These are phyloP conservation scores for Siniperca obscura DNA, from an alignment of 2,797 vertebrate genomes.

Conservation along the genomic window DNA sequence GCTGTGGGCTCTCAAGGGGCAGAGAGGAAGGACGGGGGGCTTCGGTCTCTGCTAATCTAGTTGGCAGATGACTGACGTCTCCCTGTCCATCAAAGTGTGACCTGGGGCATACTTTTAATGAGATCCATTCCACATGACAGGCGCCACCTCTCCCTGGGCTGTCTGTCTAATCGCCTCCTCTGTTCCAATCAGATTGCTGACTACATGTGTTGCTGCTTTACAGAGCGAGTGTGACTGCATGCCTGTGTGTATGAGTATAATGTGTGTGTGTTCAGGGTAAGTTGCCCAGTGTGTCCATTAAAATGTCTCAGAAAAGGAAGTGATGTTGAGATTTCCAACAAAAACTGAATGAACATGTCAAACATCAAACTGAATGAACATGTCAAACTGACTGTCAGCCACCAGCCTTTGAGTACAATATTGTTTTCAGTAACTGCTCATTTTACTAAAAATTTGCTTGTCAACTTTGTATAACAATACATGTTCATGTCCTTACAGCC, in stretches of 20 bases:
- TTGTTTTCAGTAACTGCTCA: slow-evolving; percentile 53
- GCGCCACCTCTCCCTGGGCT: slow-evolving; percentile 79
- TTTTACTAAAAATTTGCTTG: slow-evolving; percentile 65
- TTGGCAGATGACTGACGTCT: slow-evolving; percentile 84
- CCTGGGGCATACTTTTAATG: slow-evolving; percentile 86
- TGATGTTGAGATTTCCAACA: slow-evolving; percentile 34
- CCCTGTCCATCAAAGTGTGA: slow-evolving; percentile 86
- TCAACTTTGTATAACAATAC: slow-evolving; percentile 46
- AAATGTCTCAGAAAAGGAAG: slow-evolving; percentile 46
- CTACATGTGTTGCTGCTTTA: slow-evolving; percentile 78
- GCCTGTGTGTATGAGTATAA: slow-evolving; percentile 6
- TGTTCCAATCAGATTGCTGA: slow-evolving; percentile 69
- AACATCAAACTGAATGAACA: slow-evolving; percentile 57
- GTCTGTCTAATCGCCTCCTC: slow-evolving; percentile 75
- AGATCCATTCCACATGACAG: slow-evolving; percentile 84
- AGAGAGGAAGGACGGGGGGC: slow-evolving; percentile 57
- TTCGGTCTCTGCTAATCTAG: slow-evolving; percentile 76
- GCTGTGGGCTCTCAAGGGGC: slow-evolving; percentile 73
- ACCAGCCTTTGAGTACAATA: slow-evolving; percentile 37
- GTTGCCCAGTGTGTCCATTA: slow-evolving; percentile 29
- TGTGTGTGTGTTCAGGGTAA: slow-evolving; percentile 35
- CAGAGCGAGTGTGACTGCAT: slow-evolving; percentile 25
- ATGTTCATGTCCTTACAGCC: slow-evolving; percentile 23
- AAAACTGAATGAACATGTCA: slow-evolving; percentile 65
- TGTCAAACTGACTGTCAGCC: slow-evolving; percentile 57